These are phyloP conservation scores for Alfaro cultratus DNA, from an alignment of 2,797 vertebrate species.

Conservation along the genomic window DNA sequence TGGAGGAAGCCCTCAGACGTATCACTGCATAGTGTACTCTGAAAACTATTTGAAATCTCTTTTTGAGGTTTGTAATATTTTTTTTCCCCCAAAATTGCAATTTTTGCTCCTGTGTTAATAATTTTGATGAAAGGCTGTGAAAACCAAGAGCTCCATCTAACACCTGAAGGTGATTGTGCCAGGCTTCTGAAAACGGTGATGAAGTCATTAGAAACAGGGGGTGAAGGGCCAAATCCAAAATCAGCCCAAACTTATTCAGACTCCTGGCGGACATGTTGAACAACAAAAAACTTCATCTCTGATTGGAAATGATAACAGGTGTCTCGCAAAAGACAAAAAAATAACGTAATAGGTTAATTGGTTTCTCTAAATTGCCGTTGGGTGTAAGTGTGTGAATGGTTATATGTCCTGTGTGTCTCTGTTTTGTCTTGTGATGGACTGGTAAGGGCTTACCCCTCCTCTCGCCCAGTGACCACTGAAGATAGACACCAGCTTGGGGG, in stretches of 20 bases:
- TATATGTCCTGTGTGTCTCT: background rate
- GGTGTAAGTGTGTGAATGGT: background rate
- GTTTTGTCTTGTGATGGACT: background rate
- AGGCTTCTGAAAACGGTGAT: background rate
- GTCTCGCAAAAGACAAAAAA: background rate
- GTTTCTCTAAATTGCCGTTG: background rate
- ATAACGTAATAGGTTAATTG: background rate
- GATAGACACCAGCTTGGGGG: too few species aligned
- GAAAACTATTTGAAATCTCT: slow-evolving; percentile 8
- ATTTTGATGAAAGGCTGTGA: background rate
- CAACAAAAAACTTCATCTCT: background rate
- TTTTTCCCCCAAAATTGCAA: background rate
- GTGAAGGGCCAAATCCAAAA: background rate
- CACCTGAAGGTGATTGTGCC: background rate
- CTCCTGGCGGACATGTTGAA: background rate
- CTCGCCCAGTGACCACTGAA: too few species aligned
- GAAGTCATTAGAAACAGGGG: background rate
- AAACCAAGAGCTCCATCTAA: background rate
- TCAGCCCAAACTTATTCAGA: background rate
- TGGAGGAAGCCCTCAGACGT: slow-evolving; percentile 31
- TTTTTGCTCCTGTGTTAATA: background rate
- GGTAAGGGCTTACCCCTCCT: background rate
- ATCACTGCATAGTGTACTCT: background rate
- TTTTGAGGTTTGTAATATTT: too few species aligned
- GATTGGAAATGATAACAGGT: background rate